Percentiles rank a stretch among this genome's conserved stretches.
These are phyloP conservation scores for Magallana gigas DNA, from an alignment of 1,140 invertebrate genomes.

Conservation along the genomic window DNA sequence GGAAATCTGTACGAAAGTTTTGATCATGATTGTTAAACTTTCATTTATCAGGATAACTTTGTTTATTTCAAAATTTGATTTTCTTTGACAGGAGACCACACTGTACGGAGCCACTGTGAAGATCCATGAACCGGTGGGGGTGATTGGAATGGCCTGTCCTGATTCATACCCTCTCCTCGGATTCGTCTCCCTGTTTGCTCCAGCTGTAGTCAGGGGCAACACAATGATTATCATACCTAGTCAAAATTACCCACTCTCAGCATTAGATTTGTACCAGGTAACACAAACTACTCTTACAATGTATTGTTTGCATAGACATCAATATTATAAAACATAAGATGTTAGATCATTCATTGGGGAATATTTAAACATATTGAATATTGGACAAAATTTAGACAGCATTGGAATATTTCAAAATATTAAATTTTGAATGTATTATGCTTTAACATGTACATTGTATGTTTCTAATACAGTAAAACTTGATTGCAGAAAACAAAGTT, in stretches of 20 bases:
- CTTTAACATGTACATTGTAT: no score
- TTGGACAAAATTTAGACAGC: no score
- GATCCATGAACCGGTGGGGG: constrained; percentile 80
- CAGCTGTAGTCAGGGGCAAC: constrained; percentile 80
- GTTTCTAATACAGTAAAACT: no score
- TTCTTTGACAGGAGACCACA: constrained; percentile 77
- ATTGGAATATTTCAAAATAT: no score
- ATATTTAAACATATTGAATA: no score
- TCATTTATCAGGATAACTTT: background rate
- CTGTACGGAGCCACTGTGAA: constrained; percentile 79
- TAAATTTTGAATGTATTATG: no score
- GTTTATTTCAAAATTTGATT: background rate
- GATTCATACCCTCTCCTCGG: constrained; percentile 78
- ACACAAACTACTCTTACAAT: background rate
- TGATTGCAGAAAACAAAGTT: no score
- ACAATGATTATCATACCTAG: constrained; percentile 80
- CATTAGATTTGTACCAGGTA: constrained; percentile 81
- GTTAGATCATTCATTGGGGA: no score
- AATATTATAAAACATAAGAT: no score
- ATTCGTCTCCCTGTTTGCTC: constrained; percentile 80
- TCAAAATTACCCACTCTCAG: constrained; percentile 78
- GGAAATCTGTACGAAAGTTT: no score
- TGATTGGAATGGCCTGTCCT: constrained; percentile 81
- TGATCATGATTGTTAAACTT: no score
- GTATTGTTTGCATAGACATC: no score